These are phyloP conservation scores for Trachurus trachurus DNA, from an alignment of 2,797 vertebrate genomes.

Conservation along the genomic window DNA sequence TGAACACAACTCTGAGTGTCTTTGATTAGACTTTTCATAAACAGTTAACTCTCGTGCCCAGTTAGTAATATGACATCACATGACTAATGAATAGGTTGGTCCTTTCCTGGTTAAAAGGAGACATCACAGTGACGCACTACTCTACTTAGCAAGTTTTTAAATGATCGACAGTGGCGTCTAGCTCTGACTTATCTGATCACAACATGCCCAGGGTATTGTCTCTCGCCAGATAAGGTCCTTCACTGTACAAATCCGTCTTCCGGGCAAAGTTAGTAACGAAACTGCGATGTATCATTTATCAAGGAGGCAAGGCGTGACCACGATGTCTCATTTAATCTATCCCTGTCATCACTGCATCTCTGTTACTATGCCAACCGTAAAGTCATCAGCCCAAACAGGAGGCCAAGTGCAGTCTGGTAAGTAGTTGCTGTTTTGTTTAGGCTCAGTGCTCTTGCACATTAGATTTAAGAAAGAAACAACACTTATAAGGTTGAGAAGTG, in stretches of 20 bases:
- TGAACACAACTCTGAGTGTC: not conserved
- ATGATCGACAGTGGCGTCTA: constrained; percentile 26
- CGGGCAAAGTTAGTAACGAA: constrained; percentile 8
- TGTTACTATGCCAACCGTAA: constrained; percentile 36
- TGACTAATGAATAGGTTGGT: not conserved
- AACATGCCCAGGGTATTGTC: constrained; percentile 28
- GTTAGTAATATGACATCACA: not conserved
- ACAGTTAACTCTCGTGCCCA: not conserved
- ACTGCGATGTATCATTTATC: constrained; percentile 47
- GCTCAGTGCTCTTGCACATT: not conserved
- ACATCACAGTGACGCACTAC: constrained; percentile 10
- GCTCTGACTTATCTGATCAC: constrained; percentile 54
- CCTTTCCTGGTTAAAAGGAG: constrained; percentile 7
- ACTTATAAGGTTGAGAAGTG: not conserved
- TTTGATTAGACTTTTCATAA: constrained; percentile 13
- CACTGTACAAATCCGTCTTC: constrained; percentile 9
- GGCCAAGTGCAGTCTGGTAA: not conserved
- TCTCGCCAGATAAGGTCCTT: constrained; percentile 12
- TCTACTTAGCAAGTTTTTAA: constrained; percentile 5
- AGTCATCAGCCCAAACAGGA: constrained; percentile 56
- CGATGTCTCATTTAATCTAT: constrained; percentile 32
- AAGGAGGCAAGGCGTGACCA: constrained; percentile 26
- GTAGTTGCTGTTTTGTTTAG: constrained; percentile 15
- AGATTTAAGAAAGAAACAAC: not conserved
- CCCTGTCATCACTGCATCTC: constrained; percentile 28